Base-by-base conservation (phyloP, 2,797 vertebrate genomes). In the Margarornis squamiger region DNA sequence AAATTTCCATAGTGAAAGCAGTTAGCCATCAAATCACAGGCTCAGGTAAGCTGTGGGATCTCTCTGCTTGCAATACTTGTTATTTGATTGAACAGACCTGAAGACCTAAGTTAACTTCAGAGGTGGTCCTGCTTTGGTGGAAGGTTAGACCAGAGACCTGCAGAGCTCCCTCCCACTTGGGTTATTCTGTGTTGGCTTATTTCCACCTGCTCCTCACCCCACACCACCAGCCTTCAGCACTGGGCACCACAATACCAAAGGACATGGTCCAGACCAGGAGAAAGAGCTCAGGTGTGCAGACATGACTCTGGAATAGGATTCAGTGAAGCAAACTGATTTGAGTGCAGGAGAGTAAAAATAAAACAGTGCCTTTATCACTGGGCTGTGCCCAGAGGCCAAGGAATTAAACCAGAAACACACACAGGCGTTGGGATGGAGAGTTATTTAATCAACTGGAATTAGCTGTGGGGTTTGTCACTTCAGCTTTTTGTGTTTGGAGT, bases 391-490 rank as follows among this genome's bases (percentile, higher is more conserved):
- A 80, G 68, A 87, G 73, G 95, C 90, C 65, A n/a, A 59, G 49
- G 84, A 95, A 87, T 93, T 88, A 95, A 91, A 80, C 32, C 16
- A 78, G 72, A 78, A 89, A 72, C 32, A 22, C 32, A 55, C 52
- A 67, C 30, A 49, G 14, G 52, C 1, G 0, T 48, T 75, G 58
- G 57, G 41, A 92, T 70, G 54, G 45, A 48, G 45, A 54, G 48
- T 68, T 52, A 90, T 67, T 95, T 97, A 90, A 89, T 95, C 66
- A 92, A 48, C 68, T 14, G n/a, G 81, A 96, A 91, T 88, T 92
- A 83, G 68, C 90, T 94, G 26, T 92, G 93, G 54, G 62, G 79
- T 80, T 94, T 93, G 43, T 96, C 78, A 4, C 92, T 90, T 93
- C 91, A 92, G 59, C 51, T 94, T 88, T 92, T 70, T 66, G 58